Evolutionary conservation across 2,113 vertebrate genomes (phyloP).

Genomic region (Oryctolagus cuniculus): DNA sequence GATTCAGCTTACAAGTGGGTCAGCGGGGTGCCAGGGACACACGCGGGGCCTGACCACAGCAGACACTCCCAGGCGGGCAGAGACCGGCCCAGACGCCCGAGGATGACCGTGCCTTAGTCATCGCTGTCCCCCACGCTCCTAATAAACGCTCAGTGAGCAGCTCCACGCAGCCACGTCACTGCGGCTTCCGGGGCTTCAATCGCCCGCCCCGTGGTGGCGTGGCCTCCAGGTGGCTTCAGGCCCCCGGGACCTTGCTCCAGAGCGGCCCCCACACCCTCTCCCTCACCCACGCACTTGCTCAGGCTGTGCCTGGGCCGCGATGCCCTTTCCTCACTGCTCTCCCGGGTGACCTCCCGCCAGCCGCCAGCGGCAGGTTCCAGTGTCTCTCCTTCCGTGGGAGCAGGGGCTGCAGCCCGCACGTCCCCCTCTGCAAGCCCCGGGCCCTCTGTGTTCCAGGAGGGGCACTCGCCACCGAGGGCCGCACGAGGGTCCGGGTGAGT

Average conservation of each 20-base stretch:
- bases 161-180: too few relatives aligned
- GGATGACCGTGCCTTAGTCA: conserved; percentile 3
- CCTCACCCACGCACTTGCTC: neutral
- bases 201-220: neutral
- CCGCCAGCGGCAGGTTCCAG: neutral
- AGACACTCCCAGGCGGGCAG: neutral
- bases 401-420: neutral
- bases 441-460: neutral
- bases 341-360: neutral
- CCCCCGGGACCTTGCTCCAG: neutral
- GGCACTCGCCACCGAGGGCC: neutral
- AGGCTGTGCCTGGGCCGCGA: neutral
- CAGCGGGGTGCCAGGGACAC: neutral
- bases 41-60: fast-evolving
- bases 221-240: neutral
- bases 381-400: neutral
- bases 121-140: neutral
- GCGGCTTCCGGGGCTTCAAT: neutral
- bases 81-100: neutral
- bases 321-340: neutral
- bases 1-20: neutral
- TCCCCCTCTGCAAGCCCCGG: too few relatives aligned
- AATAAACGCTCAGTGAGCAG: neutral
- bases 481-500: fast-evolving
- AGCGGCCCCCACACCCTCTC: fast-evolving